These are phyloP conservation scores for Seriola dumerili DNA, from an alignment of 2,113 vertebrate genomes.

Conservation along the genomic window DNA sequence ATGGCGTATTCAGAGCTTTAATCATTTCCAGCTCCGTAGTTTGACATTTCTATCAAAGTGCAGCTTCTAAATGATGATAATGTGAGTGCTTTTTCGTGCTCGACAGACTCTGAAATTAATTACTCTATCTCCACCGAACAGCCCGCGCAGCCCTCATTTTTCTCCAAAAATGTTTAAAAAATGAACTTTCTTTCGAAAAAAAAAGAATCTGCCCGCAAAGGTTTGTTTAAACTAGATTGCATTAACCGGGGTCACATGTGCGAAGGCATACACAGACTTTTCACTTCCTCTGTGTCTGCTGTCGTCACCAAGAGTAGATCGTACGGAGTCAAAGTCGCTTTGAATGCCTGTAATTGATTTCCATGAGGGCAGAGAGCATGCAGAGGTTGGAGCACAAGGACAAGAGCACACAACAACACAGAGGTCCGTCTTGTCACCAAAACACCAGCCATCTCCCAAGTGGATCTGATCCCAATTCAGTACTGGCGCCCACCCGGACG, in stretches of 20 bases:
- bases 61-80: conserved; percentile 77
- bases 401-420: conserved; percentile 53
- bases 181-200: conserved; percentile 40
- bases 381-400: conserved; percentile 47
- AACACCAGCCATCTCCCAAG: conserved; percentile 57
- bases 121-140: conserved; percentile 68
- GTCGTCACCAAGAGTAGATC: conserved; percentile 37
- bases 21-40: conserved; percentile 78
- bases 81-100: conserved; percentile 71
- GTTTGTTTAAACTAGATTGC: conserved; percentile 78
- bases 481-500: conserved; percentile 54
- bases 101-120: conserved; percentile 77
- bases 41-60: conserved; percentile 80
- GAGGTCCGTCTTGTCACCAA: conserved; percentile 54
- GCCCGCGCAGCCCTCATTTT: conserved; percentile 46
- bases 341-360: conserved; percentile 64
- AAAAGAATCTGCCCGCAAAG: conserved; percentile 38
- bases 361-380: conserved; percentile 25
- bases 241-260: conserved; percentile 54
- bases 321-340: conserved; percentile 48
- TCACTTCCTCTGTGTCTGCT: conserved; percentile 56
- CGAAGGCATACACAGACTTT: neutral
- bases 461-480: conserved; percentile 70
- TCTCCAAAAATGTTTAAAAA: conserved; percentile 57
- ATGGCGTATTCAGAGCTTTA: conserved; percentile 62